Evolutionary conservation across 2,888 invertebrate species (phyloP).

Genomic region (Terebella lapidaria): DNA sequence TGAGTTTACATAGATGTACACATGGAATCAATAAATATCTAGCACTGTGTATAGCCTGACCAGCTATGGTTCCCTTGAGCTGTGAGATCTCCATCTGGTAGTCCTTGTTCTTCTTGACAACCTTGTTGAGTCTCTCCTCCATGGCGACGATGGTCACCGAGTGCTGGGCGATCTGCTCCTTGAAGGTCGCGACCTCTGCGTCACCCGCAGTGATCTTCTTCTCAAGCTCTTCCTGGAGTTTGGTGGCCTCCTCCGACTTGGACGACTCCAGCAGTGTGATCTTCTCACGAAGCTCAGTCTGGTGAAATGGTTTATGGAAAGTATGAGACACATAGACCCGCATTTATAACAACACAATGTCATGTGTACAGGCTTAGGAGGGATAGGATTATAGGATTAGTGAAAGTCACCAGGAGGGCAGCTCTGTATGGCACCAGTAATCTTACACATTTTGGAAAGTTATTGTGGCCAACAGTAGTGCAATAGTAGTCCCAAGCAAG

Average conservation of each 20-base stretch:
- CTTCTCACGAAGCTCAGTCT: slow-evolving; percentile 32
- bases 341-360: too few species aligned
- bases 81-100: slow-evolving; percentile 35
- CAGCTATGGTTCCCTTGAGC: slow-evolving; percentile 27
- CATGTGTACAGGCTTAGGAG: too few species aligned
- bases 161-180: slow-evolving; percentile 50
- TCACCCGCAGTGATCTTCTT: slow-evolving; percentile 29
- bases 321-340: too few species aligned
- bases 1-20: too few species aligned
- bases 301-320: neutral
- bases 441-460: too few species aligned
- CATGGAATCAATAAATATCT: too few species aligned
- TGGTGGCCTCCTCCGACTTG: slow-evolving; percentile 25
- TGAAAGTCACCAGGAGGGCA: too few species aligned
- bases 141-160: slow-evolving; percentile 51
- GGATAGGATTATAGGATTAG: too few species aligned
- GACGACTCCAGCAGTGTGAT: slow-evolving; percentile 28
- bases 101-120: slow-evolving; percentile 46
- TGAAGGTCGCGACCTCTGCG: slow-evolving; percentile 35
- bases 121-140: slow-evolving; percentile 39
- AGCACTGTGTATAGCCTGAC: too few species aligned
- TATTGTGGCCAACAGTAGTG: too few species aligned
- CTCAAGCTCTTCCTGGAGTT: slow-evolving; percentile 30
- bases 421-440: too few species aligned
- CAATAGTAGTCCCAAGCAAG: too few species aligned